A percentile compares a stretch with the other conserved stretches of the same genome.
phyloP scores from a whole-genome alignment of 1,140 invertebrate species.

The Stegodyphus dumicola region DNA sequence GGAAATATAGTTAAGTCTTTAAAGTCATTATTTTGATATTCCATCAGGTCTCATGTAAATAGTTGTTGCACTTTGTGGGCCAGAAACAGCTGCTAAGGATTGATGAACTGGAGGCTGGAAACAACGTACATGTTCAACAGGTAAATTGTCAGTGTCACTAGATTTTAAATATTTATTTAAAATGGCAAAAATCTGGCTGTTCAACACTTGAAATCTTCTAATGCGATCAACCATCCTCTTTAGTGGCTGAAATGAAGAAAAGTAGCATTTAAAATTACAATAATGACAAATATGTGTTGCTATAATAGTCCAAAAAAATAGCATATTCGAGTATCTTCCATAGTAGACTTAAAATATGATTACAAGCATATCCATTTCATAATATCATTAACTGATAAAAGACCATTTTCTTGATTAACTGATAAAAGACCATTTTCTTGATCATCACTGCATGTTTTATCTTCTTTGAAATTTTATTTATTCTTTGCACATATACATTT shows the following conservation, averaged over 20 bases:
- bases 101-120: slow-evolving; percentile 93
- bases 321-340: too few relatives aligned
- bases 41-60: slow-evolving; percentile 62
- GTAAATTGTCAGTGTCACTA: slow-evolving; percentile 79
- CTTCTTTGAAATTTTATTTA: too few relatives aligned
- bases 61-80: slow-evolving; percentile 64
- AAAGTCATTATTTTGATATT: slow-evolving; percentile 34
- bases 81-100: slow-evolving; percentile 63
- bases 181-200: slow-evolving; percentile 98
- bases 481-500: too few relatives aligned
- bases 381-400: too few relatives aligned
- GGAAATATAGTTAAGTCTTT: not conserved
- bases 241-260: slow-evolving; percentile 78
- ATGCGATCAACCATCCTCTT: slow-evolving; percentile 98
- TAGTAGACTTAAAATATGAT: too few relatives aligned
- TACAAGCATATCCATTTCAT: too few relatives aligned
- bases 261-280: too few relatives aligned
- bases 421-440: too few relatives aligned
- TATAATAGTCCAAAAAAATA: too few relatives aligned
- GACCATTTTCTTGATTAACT: too few relatives aligned
- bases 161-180: slow-evolving; percentile 95
- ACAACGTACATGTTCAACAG: slow-evolving; percentile 95
- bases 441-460: too few relatives aligned
- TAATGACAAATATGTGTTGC: too few relatives aligned
- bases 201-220: slow-evolving; percentile 95